Evolutionary conservation across 2,797 vertebrate genomes (phyloP), one percentile per base, ranked within the genome.

Genomic region (Myoxocephalus aenaeus): DNA sequence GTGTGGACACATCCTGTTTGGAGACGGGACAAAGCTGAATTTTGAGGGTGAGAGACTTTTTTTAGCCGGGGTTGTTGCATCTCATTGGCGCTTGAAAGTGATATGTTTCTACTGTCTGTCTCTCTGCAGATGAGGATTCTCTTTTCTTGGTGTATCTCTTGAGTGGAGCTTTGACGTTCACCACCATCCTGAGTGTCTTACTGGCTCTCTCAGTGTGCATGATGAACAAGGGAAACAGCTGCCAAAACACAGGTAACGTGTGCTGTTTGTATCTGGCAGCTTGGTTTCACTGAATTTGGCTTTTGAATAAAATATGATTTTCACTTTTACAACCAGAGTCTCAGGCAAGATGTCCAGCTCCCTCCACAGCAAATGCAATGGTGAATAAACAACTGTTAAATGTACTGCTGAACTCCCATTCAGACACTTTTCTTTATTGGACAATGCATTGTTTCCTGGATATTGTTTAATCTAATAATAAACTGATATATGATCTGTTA

Each of bases 1-100:
- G 11, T 92, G 92, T 87, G 87, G 86, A 80, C 25, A 66, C 2
- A 72, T 92, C 3, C 29, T 90, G 58, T 86, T 91, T 79, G 85
- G 86, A 51, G 36, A 88, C 0, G 66, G 72, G 27, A 82, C 69
- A 6, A 77, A 38, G 11, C 50, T 51, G 10, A 10, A 51, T 3
- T 5, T 51, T 51, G 2, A 12, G 10, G 50, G 50, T 34, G 34
- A 34, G 34, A 10, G 36, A 38, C 36, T 10, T 38, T 34, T 34
- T 38, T 38, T 38, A 32, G 17, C 8, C 0, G 25, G 25, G 14
- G 46, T 58, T 58, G 18, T 58, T 29, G 4, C 7, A 29, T 68
- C 22, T 42, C 5, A 42, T 56, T 5, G 0, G 29, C 15, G 32
- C 25, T 22, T 13, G 3, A 50, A 65, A 50, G 3, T 13, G 15